Evolutionary conservation across 2,113 vertebrate species (phyloP).

Genomic region (Lichenostomus cassidix): DNA sequence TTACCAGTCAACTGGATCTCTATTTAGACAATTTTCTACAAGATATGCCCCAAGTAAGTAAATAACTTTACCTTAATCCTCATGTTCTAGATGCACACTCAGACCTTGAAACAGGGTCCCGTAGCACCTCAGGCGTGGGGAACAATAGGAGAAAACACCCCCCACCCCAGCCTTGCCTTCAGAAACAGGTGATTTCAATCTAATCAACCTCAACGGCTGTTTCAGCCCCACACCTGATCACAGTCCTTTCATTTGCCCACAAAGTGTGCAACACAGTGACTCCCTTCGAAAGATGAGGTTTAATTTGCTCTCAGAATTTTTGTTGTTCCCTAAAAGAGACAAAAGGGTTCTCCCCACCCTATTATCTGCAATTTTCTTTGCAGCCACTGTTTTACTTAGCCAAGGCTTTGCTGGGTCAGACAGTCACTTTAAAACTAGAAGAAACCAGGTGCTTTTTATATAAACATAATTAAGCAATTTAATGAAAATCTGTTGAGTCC

Average conservation of each 20-base stretch:
- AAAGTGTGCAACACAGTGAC: neutral
- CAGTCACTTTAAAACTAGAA: slow-evolving; percentile 61
- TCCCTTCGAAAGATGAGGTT: neutral
- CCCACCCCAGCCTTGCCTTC: fast-evolving
- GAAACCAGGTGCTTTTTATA: slow-evolving; percentile 68
- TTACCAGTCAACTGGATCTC: neutral
- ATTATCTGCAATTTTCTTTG: slow-evolving; percentile 39
- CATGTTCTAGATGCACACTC: fast-evolving
- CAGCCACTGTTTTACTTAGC: slow-evolving; percentile 33
- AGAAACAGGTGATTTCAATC: neutral
- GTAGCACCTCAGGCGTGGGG: fast-evolving
- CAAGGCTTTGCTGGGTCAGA: slow-evolving; percentile 51
- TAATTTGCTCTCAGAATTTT: neutral
- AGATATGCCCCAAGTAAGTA: neutral
- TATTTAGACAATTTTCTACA: neutral
- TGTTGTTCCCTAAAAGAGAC: slow-evolving; percentile 9
- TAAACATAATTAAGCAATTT: slow-evolving; percentile 73
- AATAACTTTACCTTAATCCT: neutral
- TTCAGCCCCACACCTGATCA: neutral
- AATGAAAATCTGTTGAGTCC: slow-evolving; percentile 72
- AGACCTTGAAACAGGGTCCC: neutral
- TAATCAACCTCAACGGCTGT: neutral
- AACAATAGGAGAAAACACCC: fast-evolving
- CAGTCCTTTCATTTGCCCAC: neutral
- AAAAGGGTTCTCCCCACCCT: neutral